These are phyloP conservation scores for Acarapis woodi DNA, from an alignment of 1,140 invertebrate species.

Conservation along the genomic window DNA sequence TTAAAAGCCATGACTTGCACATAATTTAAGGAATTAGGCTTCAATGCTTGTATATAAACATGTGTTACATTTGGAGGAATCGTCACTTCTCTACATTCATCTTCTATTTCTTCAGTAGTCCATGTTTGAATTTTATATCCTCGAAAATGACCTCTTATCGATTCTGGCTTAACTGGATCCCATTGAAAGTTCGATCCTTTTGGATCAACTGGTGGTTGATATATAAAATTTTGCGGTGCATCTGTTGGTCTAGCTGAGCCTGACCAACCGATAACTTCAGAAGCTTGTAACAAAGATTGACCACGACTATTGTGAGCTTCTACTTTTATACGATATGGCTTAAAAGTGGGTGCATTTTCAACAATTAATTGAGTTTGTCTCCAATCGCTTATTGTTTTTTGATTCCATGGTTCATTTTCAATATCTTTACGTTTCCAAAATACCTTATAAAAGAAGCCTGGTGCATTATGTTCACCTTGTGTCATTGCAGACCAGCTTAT, in stretches of 20 bases:
- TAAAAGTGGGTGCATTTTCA: conserved; percentile 62
- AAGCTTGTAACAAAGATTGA: conserved; percentile 46
- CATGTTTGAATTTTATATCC: conserved; percentile 88
- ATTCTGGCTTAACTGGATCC: conserved; percentile 39
- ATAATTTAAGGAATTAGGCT: conserved; percentile 61
- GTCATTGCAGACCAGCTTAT: conserved; percentile 89
- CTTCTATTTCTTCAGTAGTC: conserved; percentile 37
- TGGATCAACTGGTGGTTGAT: conserved; percentile 35
- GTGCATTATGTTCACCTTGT: conserved; percentile 80
- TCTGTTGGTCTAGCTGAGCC: conserved; percentile 63
- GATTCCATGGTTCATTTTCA: conserved; percentile 33
- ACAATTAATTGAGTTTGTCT: conserved; percentile 30
- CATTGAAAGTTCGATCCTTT: conserved; percentile 50
- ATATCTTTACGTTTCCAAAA: conserved; percentile 50
- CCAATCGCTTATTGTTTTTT: conserved; percentile 47
- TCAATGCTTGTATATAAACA: conserved; percentile 49
- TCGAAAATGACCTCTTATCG: conserved; percentile 53
- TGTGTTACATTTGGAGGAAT: conserved; percentile 37
- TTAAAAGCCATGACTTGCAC: conserved; percentile 70
- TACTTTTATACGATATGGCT: conserved; percentile 66
- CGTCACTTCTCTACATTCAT: conserved; percentile 40
- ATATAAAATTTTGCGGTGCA: conserved; percentile 52
- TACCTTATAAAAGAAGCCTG: conserved; percentile 65
- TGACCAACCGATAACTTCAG: conserved; percentile 61
- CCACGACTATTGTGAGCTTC: conserved; percentile 66